These are phyloP conservation scores for Nomada ruficornis DNA, from an alignment of 2,888 invertebrate species.

Conservation along the genomic window DNA sequence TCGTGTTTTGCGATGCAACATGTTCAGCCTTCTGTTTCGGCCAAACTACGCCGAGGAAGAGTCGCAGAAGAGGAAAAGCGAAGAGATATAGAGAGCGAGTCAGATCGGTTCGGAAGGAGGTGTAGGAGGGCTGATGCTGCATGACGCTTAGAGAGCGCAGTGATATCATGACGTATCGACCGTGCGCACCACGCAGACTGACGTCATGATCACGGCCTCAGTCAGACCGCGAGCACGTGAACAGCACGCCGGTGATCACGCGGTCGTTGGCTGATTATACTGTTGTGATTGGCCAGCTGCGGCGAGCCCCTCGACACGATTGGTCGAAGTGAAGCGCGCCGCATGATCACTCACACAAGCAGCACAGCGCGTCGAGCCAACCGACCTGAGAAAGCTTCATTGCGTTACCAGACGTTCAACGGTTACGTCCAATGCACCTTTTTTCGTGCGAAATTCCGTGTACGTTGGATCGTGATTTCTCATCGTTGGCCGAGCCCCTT, in stretches of 20 bases:
- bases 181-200: slow-evolving; percentile 82
- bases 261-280: slow-evolving; percentile 89
- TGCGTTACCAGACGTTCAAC: slow-evolving; percentile 75
- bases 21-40: slow-evolving; percentile 11
- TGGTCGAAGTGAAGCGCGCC: slow-evolving; percentile 84
- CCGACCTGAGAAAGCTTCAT: slow-evolving; percentile 81
- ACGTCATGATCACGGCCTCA: slow-evolving; percentile 88
- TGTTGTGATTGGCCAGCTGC: slow-evolving; percentile 86
- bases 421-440: slow-evolving; percentile 63
- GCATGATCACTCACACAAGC: slow-evolving; percentile 84
- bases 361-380: slow-evolving; percentile 82
- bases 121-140: slow-evolving; percentile 60
- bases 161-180: slow-evolving; percentile 87
- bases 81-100: slow-evolving; percentile 29
- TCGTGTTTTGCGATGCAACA: slow-evolving; percentile 13
- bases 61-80: slow-evolving; percentile 34
- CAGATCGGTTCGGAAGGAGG: slow-evolving; percentile 26
- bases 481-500: slow-evolving; percentile 44
- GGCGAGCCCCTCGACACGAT: slow-evolving; percentile 90
- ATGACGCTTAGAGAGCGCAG: slow-evolving; percentile 83
- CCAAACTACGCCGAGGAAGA: slow-evolving; percentile 14
- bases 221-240: slow-evolving; percentile 94
- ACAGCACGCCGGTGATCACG: slow-evolving; percentile 91
- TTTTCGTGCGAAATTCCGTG: slow-evolving; percentile 35
- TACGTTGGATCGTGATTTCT: slow-evolving; percentile 23